A percentile compares a stretch with the other conserved stretches of the same genome.
Evolutionary conservation across 2,113 vertebrate species (phyloP).

Genomic region (Malurus elegans): DNA sequence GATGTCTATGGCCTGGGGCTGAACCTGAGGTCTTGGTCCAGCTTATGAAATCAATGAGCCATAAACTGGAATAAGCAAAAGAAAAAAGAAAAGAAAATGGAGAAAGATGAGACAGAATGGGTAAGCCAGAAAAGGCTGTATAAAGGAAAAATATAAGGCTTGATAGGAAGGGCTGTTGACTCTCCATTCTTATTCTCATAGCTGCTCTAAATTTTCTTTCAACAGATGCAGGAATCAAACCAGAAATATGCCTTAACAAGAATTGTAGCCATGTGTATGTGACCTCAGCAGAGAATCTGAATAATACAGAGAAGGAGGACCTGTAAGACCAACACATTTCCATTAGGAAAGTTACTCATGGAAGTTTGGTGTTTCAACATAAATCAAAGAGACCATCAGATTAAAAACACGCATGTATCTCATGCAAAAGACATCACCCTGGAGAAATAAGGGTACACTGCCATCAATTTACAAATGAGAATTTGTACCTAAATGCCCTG

Average conservation of each 20-base stretch:
- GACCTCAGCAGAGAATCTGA: background rate
- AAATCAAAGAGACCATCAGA: background rate
- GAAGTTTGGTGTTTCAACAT: background rate
- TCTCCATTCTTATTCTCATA: background rate
- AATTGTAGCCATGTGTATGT: background rate
- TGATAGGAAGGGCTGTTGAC: background rate
- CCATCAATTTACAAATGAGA: background rate
- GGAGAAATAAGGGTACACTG: background rate
- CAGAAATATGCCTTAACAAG: background rate
- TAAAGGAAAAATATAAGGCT: background rate
- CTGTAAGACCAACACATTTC: background rate
- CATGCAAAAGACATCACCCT: background rate
- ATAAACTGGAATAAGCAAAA: conserved; percentile 5
- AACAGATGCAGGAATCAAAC: background rate
- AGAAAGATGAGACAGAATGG: background rate
- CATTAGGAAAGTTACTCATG: background rate
- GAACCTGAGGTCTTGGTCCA: background rate
- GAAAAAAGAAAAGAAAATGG: background rate
- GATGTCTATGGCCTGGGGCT: background rate
- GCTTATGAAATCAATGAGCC: background rate
- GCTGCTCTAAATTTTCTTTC: background rate
- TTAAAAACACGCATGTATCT: background rate
- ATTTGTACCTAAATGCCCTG: background rate
- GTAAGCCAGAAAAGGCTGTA: background rate
- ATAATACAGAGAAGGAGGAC: background rate